Base-by-base conservation (phyloP, 1,140 invertebrate genomes). In the Pseudomyrmex cubaensis region DNA sequence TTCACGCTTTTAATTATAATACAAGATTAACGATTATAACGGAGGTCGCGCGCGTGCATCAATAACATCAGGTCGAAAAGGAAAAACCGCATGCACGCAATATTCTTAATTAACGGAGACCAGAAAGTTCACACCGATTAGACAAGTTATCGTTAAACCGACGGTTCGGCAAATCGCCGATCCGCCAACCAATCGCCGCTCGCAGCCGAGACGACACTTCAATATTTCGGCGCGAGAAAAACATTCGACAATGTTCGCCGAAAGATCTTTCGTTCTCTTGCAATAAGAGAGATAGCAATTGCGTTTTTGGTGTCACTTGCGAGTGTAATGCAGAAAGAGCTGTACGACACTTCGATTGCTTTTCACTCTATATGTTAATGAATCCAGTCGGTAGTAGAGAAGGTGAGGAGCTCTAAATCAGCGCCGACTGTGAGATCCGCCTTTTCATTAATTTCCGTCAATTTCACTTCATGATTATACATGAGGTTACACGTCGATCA, bases 71-170 rank as follows among this genome's bases (percentile, higher is more conserved):
- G 25, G 7, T 1, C 15, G 17, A 44, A 20, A 52, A n/a, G 22
- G n/a, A 76, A 15, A 66, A 64, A 3, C 1, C 3, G 22, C 35
- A 35, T 35, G 35, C 35, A 35, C 5, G 35, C 35, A 35, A 48
- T 25, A 17, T 59, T 59, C 15, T 25, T 50, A 35, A 78, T 70
- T 70, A 70, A 77, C 56, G 50, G 9, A 59, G 9, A 62, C 8
- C 8, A 44, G 15, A 22, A 75, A 12, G 17, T 20, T 46, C 4
- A 15, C 8, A n/a, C 12, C 15, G 66, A 80, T 80, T 80, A 80
- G 54, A 78, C 44, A 50, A 80, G 76, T 59, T 80, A 80, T 72
- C 54, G 64, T 5, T n/a, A 44, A 66, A 77, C 22, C 52, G 25
- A 1, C 20, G 12, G 46, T 12, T 12, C 12, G 66, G 35, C 15